A percentile compares a stretch with the other conserved stretches of the same genome.
These are phyloP conservation scores for Leucosticte australis DNA, from an alignment of 2,113 vertebrate species.

Conservation along the genomic window DNA sequence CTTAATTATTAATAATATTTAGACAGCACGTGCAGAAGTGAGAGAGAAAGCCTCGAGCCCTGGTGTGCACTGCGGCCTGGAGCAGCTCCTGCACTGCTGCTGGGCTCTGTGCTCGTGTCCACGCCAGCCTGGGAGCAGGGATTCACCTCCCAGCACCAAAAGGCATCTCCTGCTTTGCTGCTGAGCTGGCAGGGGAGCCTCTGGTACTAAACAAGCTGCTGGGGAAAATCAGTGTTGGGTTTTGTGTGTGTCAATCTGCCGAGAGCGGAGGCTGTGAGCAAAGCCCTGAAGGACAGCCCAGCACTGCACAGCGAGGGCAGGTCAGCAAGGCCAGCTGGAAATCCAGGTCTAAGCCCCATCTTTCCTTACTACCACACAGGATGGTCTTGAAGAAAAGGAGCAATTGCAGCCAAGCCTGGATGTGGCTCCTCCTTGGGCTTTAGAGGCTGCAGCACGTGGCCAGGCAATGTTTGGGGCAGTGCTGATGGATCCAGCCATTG, in stretches of 20 bases:
- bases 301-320: not conserved
- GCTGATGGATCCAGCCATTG: not conserved
- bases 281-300: not conserved
- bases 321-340: not conserved
- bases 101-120: not conserved
- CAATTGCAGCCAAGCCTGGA: not conserved
- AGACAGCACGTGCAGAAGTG: not conserved
- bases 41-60: not conserved
- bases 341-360: fast-evolving
- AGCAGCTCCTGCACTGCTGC: not conserved
- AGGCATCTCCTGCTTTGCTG: not conserved
- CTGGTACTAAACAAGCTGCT: fast-evolving
- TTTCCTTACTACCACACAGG: not conserved
- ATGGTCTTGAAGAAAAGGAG: not conserved
- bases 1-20: slow-evolving; percentile 46
- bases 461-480: not conserved
- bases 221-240: fast-evolving
- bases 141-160: not conserved
- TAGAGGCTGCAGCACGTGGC: not conserved
- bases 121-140: not conserved
- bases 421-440: not conserved
- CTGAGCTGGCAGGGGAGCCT: not conserved
- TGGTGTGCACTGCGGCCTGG: fast-evolving
- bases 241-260: fast-evolving
- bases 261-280: not conserved